Evolutionary conservation across 2,888 invertebrate genomes (phyloP).

Genomic region (Slavum lentiscoides): DNA sequence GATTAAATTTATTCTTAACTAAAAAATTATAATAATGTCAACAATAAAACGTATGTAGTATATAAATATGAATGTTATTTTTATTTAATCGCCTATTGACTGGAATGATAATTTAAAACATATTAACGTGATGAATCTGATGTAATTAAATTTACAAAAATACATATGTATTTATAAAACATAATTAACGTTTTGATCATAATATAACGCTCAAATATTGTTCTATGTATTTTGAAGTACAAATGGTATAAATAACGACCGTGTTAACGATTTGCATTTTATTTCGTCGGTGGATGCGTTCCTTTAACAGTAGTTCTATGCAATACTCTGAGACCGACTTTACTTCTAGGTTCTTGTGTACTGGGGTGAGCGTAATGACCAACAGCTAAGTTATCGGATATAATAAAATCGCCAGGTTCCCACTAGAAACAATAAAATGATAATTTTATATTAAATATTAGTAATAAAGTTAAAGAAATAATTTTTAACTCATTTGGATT

Average conservation of each 20-base stretch:
- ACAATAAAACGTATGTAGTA: too few species aligned
- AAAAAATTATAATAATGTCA: too few species aligned
- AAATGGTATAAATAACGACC: background rate
- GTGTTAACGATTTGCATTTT: conserved; percentile 51
- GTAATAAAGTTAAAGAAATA: background rate
- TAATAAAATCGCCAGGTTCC: conserved; percentile 58
- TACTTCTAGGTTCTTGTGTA: conserved; percentile 56
- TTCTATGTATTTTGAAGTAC: background rate
- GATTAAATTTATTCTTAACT: too few species aligned
- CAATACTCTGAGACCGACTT: conserved; percentile 58
- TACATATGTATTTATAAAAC: background rate
- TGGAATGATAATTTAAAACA: background rate
- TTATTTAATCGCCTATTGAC: background rate
- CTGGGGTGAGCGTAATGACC: conserved; percentile 58
- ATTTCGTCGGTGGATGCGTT: conserved; percentile 55
- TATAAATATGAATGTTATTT: background rate
- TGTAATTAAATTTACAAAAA: background rate
- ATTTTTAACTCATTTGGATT: background rate
- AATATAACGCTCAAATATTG: background rate
- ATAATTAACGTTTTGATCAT: background rate
- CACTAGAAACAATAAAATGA: conserved; percentile 56
- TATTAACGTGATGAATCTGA: too few species aligned
- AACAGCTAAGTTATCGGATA: conserved; percentile 58
- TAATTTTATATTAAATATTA: background rate
- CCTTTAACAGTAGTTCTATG: conserved; percentile 58